Evolutionary conservation across 1,140 invertebrate genomes (phyloP).

Genomic region (Heterodera carotae): DNA sequence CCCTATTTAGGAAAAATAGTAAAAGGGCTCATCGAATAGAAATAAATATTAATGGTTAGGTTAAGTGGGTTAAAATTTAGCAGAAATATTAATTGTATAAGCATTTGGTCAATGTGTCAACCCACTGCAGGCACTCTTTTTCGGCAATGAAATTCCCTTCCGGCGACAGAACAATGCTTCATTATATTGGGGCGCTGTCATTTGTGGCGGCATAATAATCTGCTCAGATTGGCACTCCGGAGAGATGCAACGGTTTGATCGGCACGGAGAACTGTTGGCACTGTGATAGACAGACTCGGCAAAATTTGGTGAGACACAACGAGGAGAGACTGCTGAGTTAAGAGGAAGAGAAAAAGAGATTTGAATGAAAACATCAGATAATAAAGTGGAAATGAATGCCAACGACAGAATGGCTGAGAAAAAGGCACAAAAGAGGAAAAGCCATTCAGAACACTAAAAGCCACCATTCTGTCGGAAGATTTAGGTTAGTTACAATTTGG

Average conservation of each 20-base stretch:
- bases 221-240: neutral
- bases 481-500: no score
- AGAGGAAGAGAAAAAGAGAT: neutral
- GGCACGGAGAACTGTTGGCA: neutral
- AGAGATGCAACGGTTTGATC: neutral
- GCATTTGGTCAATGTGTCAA: neutral
- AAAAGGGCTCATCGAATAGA: no score
- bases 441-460: neutral
- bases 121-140: slow-evolving; percentile 31
- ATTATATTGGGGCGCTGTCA: slow-evolving; percentile 18
- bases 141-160: slow-evolving; percentile 23
- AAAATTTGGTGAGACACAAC: slow-evolving; percentile 4
- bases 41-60: no score
- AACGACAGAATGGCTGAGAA: neutral
- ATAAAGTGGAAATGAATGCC: neutral
- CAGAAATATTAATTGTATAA: neutral
- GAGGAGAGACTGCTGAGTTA: slow-evolving; percentile 1
- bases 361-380: neutral
- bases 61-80: slow-evolving; percentile 28
- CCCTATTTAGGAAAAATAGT: no score
- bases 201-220: neutral
- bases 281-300: neutral
- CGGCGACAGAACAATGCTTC: slow-evolving; percentile 23
- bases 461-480: neutral
- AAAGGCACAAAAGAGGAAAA: neutral